Conservation (phyloP, 2,797 vertebrate genomes). For the Lepilemur ruficaudatus region DNA sequence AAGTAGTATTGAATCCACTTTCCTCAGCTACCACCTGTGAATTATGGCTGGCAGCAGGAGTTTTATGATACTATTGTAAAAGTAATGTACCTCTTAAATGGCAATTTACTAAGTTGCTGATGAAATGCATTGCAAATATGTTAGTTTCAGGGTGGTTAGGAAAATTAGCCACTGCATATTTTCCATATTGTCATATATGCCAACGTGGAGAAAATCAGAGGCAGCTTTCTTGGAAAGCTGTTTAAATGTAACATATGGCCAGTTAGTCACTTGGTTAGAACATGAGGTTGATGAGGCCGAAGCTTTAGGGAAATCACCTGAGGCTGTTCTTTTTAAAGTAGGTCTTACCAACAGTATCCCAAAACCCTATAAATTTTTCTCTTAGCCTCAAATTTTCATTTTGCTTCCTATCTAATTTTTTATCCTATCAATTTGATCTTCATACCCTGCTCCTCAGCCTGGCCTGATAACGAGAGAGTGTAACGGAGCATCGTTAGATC, state of each 20-base stretch:
- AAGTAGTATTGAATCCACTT: slow-evolving; percentile 48
- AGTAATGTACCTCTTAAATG: slow-evolving; percentile 67
- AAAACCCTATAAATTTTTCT: neutral
- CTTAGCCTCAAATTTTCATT: neutral
- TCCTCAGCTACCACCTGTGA: slow-evolving; percentile 66
- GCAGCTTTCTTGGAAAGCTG: slow-evolving; percentile 18
- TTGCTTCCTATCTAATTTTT: neutral
- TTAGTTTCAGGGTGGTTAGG: slow-evolving; percentile 60
- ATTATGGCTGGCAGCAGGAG: slow-evolving; percentile 45
- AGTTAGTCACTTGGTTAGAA: slow-evolving; percentile 3
- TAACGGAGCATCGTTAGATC: neutral
- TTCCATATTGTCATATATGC: slow-evolving; percentile 53
- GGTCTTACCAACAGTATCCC: neutral
- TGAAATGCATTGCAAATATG: slow-evolving; percentile 66
- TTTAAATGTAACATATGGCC: neutral
- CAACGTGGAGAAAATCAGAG: neutral
- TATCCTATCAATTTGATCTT: neutral
- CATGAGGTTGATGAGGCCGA: neutral
- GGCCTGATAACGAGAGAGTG: neutral
- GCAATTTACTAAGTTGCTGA: slow-evolving; percentile 74
- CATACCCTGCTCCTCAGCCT: neutral
- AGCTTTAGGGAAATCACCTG: neutral
- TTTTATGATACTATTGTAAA: slow-evolving; percentile 72
- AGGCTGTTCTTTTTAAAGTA: neutral
- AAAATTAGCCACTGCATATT: slow-evolving; percentile 56